Evolutionary conservation across 2,888 invertebrate genomes (phyloP), one percentile per base, ranked within the genome.

Genomic region (Platynereis dumerilii): DNA sequence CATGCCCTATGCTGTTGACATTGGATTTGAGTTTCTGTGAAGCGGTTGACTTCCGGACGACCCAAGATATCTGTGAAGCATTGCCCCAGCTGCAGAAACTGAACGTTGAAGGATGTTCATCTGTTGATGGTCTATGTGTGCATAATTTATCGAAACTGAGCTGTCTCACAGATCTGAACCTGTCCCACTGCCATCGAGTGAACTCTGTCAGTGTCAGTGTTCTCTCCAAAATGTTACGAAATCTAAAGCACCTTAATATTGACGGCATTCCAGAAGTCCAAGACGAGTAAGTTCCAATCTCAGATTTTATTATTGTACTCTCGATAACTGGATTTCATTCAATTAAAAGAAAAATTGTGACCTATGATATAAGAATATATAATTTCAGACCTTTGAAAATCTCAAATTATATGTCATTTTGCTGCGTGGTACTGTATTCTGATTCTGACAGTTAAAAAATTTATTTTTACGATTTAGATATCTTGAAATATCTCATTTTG

Each of bases 21-120:
- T 24, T 55, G 17, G 55, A 55, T 27, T 26, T 55, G 26, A 24
- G 55, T 5, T 55, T 55, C 17, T 55, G 55, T 55, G 55, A 55
- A 15, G 27, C 22, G 3, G 10, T 55, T 2, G 17, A 55, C 27
- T 24, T 15, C 17, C 15, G 3, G 17, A 55, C 27, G 7, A 24
- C 24, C 5, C 15, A 55, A 27, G 3, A 27, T 5, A 26, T 55
- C 3, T 22, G 17, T 5, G 17, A 5, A 5, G 17, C 17, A 12
- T 2, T 22, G n/a, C 27, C 26, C 2, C n/a, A 55, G 15, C 17
- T 55, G 17, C 7, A 26, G 26, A 2, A 15, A 22, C 22, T 55
- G 7, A 55, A 55, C 17, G 3, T 55, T 15, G 55, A 55, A 27
- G 55, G 55, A 55, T 24, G 22, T 24, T 24, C 3, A 17, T 7